phyloP scores from a whole-genome alignment of 1,140 invertebrate species.

The Drosophila nikananu region DNA sequence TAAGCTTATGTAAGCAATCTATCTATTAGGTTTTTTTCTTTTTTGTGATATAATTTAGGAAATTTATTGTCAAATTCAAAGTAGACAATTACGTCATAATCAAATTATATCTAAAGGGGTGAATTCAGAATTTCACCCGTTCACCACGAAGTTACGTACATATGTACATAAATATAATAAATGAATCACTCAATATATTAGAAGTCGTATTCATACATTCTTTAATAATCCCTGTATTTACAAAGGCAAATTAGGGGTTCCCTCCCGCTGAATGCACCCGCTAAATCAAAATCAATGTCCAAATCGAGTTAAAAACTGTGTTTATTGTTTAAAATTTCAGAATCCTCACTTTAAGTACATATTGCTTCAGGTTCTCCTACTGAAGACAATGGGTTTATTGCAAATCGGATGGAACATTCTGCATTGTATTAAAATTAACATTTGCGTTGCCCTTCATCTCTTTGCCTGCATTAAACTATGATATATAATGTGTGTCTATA shows the following conservation, averaged over 20 bases:
- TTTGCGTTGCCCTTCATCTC: conserved; percentile 36
- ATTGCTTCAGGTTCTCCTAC: conserved; percentile 52
- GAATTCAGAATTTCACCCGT: not conserved
- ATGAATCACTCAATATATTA: not conserved
- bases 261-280: not conserved
- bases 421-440: conserved; percentile 30
- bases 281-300: not conserved
- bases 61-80: not conserved
- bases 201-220: not conserved
- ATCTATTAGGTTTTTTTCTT: not conserved
- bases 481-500: conserved; percentile 52
- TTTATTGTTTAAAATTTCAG: conserved; percentile 75
- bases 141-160: no score
- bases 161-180: not conserved
- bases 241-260: no score
- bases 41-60: not conserved
- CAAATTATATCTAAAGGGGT: not conserved
- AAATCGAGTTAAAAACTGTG: conserved; percentile 62
- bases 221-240: not conserved
- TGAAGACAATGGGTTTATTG: conserved; percentile 36
- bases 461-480: conserved; percentile 50
- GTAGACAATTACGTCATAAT: not conserved
- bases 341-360: conserved; percentile 73
- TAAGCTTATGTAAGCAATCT: not conserved
- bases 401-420: conserved; percentile 41